Conservation (phyloP, 2,113 vertebrate species). For the Raja brachyura region DNA sequence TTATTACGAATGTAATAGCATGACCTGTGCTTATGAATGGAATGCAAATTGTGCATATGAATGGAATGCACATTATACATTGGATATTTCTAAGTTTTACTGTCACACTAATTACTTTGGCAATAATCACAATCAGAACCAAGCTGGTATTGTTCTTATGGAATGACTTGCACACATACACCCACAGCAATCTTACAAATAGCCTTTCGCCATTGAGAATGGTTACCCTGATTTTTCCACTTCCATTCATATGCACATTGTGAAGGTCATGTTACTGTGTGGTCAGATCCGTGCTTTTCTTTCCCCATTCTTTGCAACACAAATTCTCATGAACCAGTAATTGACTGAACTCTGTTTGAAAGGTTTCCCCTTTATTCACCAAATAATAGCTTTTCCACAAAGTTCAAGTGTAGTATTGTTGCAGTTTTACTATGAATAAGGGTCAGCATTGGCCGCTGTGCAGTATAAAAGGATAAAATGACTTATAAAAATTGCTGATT, state of each 20-base stretch:
- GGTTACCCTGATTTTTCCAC: background rate
- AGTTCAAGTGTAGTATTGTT: background rate
- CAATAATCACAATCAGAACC: no score
- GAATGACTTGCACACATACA: no score
- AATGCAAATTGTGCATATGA: no score
- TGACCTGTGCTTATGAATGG: no score
- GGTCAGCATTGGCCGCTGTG: background rate
- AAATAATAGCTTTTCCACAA: slow-evolving; percentile 17
- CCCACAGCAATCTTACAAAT: no score
- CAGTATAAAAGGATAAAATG: background rate
- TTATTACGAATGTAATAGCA: no score
- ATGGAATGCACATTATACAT: no score
- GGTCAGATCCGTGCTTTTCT: background rate
- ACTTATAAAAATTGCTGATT: background rate
- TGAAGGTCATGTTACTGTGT: background rate
- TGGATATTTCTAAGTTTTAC: no score
- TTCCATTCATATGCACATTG: background rate
- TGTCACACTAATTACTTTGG: no score
- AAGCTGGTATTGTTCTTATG: no score
- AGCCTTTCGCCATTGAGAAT: background rate
- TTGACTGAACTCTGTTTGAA: background rate
- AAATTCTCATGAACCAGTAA: background rate
- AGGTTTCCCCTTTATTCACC: background rate
- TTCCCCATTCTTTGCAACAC: background rate
- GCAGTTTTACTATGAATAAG: background rate